These are phyloP conservation scores for Bergia puertoricense DNA, from an alignment of 92 coral and sea anemone genomes.

Conservation along the genomic window DNA sequence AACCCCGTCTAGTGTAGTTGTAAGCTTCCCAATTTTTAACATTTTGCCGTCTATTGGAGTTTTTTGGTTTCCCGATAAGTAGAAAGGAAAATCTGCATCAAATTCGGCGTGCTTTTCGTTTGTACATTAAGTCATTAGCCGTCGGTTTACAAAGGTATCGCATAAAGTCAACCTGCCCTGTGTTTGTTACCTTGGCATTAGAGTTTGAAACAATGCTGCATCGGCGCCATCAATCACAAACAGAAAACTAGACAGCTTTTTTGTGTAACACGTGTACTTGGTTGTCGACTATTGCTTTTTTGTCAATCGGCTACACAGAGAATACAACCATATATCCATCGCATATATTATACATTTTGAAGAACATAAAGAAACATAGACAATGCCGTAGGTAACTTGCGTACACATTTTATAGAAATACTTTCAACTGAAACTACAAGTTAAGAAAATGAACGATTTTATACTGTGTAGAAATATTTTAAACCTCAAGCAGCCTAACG, in stretches of 20 bases:
- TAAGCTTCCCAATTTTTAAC: neutral
- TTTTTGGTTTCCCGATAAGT: neutral
- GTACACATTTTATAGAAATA: neutral
- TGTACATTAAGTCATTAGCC: neutral
- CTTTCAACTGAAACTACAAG: neutral
- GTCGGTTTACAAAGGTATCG: neutral
- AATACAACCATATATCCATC: neutral
- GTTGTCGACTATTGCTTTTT: neutral
- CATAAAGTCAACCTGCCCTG: constrained; percentile 16
- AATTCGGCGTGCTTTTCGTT: constrained; percentile 14
- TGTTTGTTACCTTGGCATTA: neutral
- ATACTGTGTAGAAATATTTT: neutral
- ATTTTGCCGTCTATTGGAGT: neutral
- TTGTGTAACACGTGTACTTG: constrained; percentile 27
- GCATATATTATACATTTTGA: neutral
- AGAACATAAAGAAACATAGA: neutral
- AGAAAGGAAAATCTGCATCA: neutral
- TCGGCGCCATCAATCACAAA: neutral
- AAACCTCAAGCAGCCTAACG: neutral
- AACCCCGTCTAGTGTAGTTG: neutral
- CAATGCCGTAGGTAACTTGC: neutral
- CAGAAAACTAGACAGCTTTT: constrained; percentile 13
- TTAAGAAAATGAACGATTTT: neutral
- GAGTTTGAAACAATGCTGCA: constrained; percentile 8
- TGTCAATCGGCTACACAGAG: neutral